Conservation (phyloP, 1,140 invertebrate species). For the Nephila pilipes region DNA sequence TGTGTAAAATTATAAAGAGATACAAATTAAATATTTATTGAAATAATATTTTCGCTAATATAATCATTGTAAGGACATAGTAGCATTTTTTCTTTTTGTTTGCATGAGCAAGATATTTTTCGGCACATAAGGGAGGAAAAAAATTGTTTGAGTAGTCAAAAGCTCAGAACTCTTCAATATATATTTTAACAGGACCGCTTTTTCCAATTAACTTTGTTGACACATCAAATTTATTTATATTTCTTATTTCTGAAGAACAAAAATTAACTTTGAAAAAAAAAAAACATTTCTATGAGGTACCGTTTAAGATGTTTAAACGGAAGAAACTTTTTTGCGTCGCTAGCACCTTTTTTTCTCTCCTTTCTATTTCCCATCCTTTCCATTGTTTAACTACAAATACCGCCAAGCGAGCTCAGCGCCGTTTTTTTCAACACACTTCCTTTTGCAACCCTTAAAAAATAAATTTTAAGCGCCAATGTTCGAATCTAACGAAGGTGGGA, state of each 20-base stretch:
- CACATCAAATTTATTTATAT: not conserved
- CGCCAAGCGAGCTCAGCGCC: conserved; percentile 30
- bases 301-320: conserved; percentile 27
- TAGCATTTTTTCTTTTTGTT: no score
- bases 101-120: no score
- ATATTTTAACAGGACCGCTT: no score
- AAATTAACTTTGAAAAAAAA: not conserved
- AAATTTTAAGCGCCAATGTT: conserved; percentile 28
- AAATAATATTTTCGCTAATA: no score
- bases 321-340: conserved; percentile 44
- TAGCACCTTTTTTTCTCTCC: not conserved
- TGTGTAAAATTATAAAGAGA: no score
- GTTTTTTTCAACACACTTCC: not conserved
- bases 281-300: not conserved
- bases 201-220: not conserved
- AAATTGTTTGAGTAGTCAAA: no score
- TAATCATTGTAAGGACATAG: no score
- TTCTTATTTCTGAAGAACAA: not conserved
- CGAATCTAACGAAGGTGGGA: not conserved
- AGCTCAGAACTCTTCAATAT: no score
- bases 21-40: no score
- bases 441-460: conserved; percentile 1
- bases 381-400: conserved; percentile 48
- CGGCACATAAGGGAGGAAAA: no score
- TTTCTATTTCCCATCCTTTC: not conserved